phyloP scores from a whole-genome alignment of 2,113 vertebrate species.

The Argyrosomus japonicus region DNA sequence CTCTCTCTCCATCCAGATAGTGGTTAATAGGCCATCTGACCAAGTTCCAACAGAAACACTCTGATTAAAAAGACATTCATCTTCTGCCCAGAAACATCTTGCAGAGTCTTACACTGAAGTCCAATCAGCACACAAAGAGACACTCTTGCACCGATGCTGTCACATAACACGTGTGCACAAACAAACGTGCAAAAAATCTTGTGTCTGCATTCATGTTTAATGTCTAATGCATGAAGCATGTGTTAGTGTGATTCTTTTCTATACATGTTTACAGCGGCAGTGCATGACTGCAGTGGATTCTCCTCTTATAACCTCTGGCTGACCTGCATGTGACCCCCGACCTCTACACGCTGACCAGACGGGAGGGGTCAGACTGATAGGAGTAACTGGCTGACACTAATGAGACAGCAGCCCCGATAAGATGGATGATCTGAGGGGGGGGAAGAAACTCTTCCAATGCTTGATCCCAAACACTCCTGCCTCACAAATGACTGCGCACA shows the following conservation, averaged over 20 bases:
- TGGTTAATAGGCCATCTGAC: constrained; percentile 68
- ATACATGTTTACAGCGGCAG: background rate
- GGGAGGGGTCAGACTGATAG: constrained; percentile 47
- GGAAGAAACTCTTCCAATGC: constrained; percentile 32
- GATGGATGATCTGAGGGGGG: constrained; percentile 44
- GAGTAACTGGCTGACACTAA: constrained; percentile 59
- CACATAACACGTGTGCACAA: constrained; percentile 21
- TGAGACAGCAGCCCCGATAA: constrained; percentile 59
- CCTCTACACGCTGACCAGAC: constrained; percentile 21
- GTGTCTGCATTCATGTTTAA: background rate
- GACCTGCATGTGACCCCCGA: constrained; percentile 54
- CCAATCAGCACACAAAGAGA: constrained; percentile 36
- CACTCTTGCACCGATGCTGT: constrained; percentile 25
- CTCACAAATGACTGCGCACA: constrained; percentile 8
- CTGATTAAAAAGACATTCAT: constrained; percentile 75
- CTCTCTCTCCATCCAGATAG: constrained; percentile 51
- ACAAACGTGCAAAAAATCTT: constrained; percentile 7
- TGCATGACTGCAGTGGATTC: constrained; percentile 10
- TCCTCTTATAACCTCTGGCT: constrained; percentile 38
- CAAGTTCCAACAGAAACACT: constrained; percentile 74
- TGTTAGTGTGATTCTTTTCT: background rate
- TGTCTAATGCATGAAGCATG: background rate
- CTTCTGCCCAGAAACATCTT: constrained; percentile 53
- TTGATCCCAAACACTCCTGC: background rate
- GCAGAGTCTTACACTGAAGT: constrained; percentile 48